A percentile compares a stretch with the other conserved stretches of the same genome.
phyloP scores from a whole-genome alignment of 2,797 vertebrate species.

The Schizothorax lantsangensis region DNA sequence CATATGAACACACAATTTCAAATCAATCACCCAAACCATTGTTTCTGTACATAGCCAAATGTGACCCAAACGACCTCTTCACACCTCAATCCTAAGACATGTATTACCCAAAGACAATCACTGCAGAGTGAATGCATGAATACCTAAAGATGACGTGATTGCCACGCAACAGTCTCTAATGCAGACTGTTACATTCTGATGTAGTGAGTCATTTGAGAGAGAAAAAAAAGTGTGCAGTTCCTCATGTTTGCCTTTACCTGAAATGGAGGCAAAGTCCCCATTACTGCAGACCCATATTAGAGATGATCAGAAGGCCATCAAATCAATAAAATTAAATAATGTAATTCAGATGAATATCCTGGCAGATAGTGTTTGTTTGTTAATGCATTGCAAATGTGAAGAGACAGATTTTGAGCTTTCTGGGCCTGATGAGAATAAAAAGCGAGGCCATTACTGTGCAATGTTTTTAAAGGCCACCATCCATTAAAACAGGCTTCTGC shows the following conservation, averaged over 20 bases:
- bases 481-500: constrained; percentile 40
- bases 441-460: constrained; percentile 32
- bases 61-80: constrained; percentile 42
- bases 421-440: constrained; percentile 20
- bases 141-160: constrained; percentile 21
- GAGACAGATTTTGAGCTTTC: constrained; percentile 10
- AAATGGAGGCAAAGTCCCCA: constrained; percentile 22
- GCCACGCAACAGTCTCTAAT: neutral
- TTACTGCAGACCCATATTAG: neutral
- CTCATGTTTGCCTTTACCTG: constrained; percentile 10
- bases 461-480: constrained; percentile 46
- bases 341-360: constrained; percentile 24
- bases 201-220: neutral
- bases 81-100: constrained; percentile 29
- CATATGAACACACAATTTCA: constrained; percentile 21
- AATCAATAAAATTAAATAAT: constrained; percentile 37
- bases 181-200: constrained; percentile 15
- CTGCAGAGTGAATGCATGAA: constrained; percentile 13
- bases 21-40: constrained; percentile 5
- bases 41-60: constrained; percentile 38
- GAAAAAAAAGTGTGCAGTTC: constrained; percentile 4
- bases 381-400: constrained; percentile 34
- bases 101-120: constrained; percentile 37
- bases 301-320: constrained; percentile 27
- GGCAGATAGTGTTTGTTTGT: constrained; percentile 20